These are phyloP conservation scores for Halcyon leucocephala DNA, from an alignment of 2,797 vertebrate species.

Conservation along the genomic window DNA sequence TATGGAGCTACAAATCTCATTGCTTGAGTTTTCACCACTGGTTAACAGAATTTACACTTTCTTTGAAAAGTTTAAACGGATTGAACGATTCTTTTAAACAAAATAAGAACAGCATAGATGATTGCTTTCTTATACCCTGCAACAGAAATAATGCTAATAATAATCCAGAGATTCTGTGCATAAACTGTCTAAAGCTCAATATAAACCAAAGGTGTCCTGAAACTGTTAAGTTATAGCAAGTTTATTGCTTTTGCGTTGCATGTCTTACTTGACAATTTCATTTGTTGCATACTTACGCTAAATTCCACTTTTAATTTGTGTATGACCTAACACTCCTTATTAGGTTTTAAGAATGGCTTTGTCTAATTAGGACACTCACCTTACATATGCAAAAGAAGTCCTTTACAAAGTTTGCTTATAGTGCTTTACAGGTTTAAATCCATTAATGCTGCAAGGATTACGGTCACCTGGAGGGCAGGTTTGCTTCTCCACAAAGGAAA, in stretches of 20 bases:
- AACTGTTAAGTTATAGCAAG: neutral
- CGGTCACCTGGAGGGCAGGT: slow-evolving; percentile 14
- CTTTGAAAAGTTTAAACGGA: neutral
- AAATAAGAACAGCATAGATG: neutral
- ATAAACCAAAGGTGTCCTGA: neutral
- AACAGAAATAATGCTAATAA: neutral
- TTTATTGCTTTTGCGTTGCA: neutral
- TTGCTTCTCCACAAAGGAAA: neutral
- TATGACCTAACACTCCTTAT: neutral
- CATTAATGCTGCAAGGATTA: slow-evolving; percentile 27
- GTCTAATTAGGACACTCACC: neutral
- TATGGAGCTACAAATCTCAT: neutral
- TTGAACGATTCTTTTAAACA: neutral
- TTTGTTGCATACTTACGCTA: neutral
- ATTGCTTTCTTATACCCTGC: neutral
- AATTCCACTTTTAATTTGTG: neutral
- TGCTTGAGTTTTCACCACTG: neutral
- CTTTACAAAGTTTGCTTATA: neutral
- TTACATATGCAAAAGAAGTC: neutral
- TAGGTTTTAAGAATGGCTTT: neutral
- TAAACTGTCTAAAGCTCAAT: neutral
- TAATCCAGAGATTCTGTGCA: neutral
- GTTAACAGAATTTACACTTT: neutral
- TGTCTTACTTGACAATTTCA: neutral
- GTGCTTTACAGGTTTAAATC: slow-evolving; percentile 4